Conservation (phyloP, 2,888 invertebrate genomes). For the Mesoligia furuncula region DNA sequence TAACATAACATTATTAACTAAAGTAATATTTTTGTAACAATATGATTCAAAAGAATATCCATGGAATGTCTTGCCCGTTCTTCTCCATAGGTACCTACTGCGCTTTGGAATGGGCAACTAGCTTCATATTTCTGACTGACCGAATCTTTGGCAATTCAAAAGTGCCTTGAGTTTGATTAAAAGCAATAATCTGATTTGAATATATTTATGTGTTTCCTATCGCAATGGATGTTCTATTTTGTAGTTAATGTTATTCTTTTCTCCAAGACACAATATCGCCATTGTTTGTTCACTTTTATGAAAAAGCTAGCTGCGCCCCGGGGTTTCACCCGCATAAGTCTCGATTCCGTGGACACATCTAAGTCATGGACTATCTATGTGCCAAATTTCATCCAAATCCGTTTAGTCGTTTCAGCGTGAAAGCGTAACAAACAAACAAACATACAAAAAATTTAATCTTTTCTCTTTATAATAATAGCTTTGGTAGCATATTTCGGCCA, state of each 20-base stretch:
- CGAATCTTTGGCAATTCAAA: no score
- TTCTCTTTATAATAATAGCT: background rate
- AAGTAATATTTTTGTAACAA: background rate
- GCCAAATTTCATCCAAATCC: no score
- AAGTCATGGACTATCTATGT: no score
- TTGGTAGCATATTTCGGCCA: background rate
- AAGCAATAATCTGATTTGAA: background rate
- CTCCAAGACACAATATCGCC: background rate
- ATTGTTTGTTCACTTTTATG: background rate
- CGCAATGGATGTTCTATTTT: no score
- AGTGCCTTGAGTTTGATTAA: no score
- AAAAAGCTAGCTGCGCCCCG: background rate
- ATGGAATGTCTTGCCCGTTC: background rate
- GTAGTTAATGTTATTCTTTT: background rate
- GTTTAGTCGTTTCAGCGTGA: background rate
- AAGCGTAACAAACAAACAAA: background rate
- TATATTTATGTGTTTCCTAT: background rate
- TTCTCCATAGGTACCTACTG: background rate
- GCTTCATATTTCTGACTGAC: no score
- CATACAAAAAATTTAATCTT: background rate
- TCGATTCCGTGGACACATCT: background rate
- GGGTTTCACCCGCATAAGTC: background rate
- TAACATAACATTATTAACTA: background rate
- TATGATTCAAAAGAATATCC: background rate
- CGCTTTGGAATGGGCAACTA: background rate